Evolutionary conservation across 2,797 vertebrate genomes (phyloP), one percentile per base, ranked within the genome.

Genomic region (Mormyrus proboscirostris): DNA sequence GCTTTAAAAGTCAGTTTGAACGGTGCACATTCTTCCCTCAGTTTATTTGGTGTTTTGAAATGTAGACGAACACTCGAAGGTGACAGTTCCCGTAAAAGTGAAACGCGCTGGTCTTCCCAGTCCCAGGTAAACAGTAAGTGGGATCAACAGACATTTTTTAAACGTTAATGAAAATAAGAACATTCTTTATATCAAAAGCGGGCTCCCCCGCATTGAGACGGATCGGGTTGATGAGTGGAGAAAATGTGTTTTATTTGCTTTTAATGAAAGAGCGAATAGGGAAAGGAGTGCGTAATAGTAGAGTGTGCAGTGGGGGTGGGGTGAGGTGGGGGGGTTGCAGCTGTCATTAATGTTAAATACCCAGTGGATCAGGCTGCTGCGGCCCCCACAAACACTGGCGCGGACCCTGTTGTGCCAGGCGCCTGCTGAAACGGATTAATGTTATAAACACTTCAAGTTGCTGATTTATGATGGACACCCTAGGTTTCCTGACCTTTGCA

Each of bases 401-500:
- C 93, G 92, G 93, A 92, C 93, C 92, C 90, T 49, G 93, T 94
- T 93, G 92, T 95, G 95, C 96, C 95, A 96, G 95, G 94, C 94
- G 94, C 95, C 95, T 95, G 95, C 92, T 95, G 94, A 93, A 94
- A 95, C 91, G 93, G 95, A 96, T 96, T 95, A 96, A 95, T 95
- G 94, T 95, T 96, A 95, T 96, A 95, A 96, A 96, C 96, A 96
- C 94, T 96, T 96, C 95, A 95, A 89, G 92, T 89, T 92, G 91
- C 94, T 95, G 96, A 97, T 96, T 96, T 96, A 96, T 95, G 95
- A 95, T 93, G 93, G 95, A 96, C 95, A 96, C 95, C 94, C 93
- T 94, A 93, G 95, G 94, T 96, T 96, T 95, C 95, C 94, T 96
- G 95, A 96, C 96, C 95, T 96, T 96, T 96, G 96, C 95, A 96